Evolutionary conservation across 1,140 invertebrate species (phyloP), one percentile per base, ranked within the genome.

Genomic region (Carposina sasakii): DNA sequence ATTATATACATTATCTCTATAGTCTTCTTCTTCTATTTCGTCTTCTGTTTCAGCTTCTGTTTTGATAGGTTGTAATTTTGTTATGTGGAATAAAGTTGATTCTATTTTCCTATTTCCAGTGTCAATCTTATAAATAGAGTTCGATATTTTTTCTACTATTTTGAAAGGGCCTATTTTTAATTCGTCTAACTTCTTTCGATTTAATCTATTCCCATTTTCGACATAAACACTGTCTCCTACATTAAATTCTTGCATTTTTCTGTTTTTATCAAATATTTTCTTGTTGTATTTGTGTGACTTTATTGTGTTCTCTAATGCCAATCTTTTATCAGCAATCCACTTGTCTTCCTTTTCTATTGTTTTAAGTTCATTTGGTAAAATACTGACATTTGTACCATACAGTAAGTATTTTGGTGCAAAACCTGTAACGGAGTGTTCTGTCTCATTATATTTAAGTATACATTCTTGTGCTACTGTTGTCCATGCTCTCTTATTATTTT

Each of bases 361-460:
- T 24, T 52, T 65, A 63, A 48, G 63, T 45, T 71, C 61, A 22
- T 49, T 52, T 57, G 65, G 63, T 47, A 73, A 39, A 43, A 61
- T 53, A n/a, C 17, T 52, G 26, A 57, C 49, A 60, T 75, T 48
- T 39, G 48, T 60, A 23, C 69, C 72, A 53, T 75, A 21, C 31
- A 76, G 46, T 47, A 74, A 36, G 51, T 76, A 77, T 42, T 50
- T 60, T 53, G 70, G 74, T 24, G 62, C 44, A 57, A 66, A 79
- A 9, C 57, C 60, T 34, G 71, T 74, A 4, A 71, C 60, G 37
- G 63, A 47, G 41, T 76, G 73, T 37, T 56, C 55, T 5, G 70
- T 79, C 16, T 72, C 54, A 63, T 79, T 76, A 59, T 76, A 79
- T 57, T 57, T 68, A 10, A 71, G 33, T 54, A 70, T 48, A 56